Conservation (phyloP, 2,113 vertebrate species). For the Sitta europaea region DNA sequence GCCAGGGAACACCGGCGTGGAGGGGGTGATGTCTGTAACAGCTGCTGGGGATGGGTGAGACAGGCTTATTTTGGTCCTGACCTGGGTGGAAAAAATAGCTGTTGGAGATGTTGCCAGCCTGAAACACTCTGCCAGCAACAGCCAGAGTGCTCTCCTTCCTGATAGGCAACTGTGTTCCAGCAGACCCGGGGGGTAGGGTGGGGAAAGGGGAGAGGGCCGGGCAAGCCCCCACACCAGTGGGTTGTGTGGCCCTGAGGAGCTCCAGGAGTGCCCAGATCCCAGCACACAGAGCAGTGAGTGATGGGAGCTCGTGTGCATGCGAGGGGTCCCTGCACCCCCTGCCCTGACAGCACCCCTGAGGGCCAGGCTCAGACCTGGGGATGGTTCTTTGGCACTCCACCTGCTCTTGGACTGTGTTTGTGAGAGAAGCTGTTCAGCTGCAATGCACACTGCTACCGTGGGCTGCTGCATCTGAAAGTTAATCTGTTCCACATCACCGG, state of each 20-base stretch:
- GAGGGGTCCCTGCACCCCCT: not conserved
- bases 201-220: not conserved
- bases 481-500: not conserved
- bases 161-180: not conserved
- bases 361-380: not conserved
- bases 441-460: not conserved
- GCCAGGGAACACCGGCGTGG: not conserved
- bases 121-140: not conserved
- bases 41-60: constrained; percentile 29
- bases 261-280: not conserved
- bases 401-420: not conserved
- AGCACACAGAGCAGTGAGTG: rapidly evolving
- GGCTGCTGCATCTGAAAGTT: constrained; percentile 8
- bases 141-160: not conserved
- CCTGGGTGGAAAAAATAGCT: constrained; percentile 28
- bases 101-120: not conserved
- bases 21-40: not conserved
- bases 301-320: rapidly evolving
- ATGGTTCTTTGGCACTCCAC: not conserved
- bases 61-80: constrained; percentile 31
- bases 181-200: rapidly evolving
- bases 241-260: not conserved
- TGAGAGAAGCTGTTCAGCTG: not conserved
- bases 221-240: not conserved
- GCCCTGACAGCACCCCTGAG: not conserved